Evolutionary conservation across 2,113 vertebrate genomes (phyloP).

Genomic region (Lasiurus borealis): DNA sequence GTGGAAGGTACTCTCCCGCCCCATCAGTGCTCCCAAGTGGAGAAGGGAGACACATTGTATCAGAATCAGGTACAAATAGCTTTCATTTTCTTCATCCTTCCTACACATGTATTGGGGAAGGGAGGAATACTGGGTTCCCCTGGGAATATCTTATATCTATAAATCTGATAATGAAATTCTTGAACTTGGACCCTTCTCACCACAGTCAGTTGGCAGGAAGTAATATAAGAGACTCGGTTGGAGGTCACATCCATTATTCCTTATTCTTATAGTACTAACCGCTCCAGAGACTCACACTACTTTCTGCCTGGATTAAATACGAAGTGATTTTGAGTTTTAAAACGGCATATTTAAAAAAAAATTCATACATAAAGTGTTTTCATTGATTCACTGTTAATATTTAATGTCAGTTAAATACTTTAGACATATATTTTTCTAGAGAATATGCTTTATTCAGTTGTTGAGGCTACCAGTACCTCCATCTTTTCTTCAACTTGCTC

Average conservation of each 20-base stretch:
- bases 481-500: neutral
- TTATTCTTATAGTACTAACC: constrained; percentile 1
- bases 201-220: neutral
- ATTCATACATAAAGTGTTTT: constrained; percentile 63
- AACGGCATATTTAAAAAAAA: constrained; percentile 38
- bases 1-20: constrained; percentile 52
- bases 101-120: neutral
- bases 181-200: constrained; percentile 37
- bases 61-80: constrained; percentile 40
- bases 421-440: constrained; percentile 55
- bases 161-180: neutral
- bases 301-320: constrained; percentile 53
- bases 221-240: constrained; percentile 10
- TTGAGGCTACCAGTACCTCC: neutral
- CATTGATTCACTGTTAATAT: constrained; percentile 69
- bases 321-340: constrained; percentile 63
- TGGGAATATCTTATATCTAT: constrained; percentile 13
- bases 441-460: constrained; percentile 46
- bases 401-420: constrained; percentile 73
- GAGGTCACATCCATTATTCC: constrained; percentile 24
- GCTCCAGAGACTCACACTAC: constrained; percentile 5
- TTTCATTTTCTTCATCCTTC: constrained; percentile 58
- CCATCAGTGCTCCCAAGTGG: neutral
- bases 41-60: constrained; percentile 28
- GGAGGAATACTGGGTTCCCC: neutral